These are phyloP conservation scores for Ophonus ardosiacus DNA, from an alignment of 2,888 invertebrate genomes.

Conservation along the genomic window DNA sequence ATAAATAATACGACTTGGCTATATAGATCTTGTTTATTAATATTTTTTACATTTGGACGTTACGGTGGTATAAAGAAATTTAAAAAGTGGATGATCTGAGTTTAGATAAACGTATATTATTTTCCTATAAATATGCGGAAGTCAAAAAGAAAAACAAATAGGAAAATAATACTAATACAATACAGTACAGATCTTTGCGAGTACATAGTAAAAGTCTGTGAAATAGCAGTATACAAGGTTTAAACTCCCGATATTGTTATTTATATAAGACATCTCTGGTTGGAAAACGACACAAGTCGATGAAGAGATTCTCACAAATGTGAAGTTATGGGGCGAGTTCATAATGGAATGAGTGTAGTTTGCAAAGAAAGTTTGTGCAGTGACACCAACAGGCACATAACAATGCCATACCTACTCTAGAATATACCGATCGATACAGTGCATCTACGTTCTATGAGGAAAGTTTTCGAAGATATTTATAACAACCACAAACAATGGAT, in stretches of 20 bases:
- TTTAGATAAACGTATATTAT: too few species aligned
- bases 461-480: too few species aligned
- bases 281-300: slow-evolving; percentile 11
- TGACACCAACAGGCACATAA: slow-evolving; percentile 14
- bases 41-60: too few species aligned
- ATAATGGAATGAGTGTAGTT: slow-evolving; percentile 37
- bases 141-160: too few species aligned
- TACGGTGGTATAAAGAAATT: too few species aligned
- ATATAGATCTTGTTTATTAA: too few species aligned
- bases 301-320: slow-evolving; percentile 21
- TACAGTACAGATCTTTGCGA: too few species aligned
- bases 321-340: slow-evolving; percentile 26
- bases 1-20: too few species aligned
- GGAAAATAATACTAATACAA: too few species aligned
- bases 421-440: neutral
- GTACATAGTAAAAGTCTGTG: neutral
- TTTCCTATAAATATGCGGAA: too few species aligned
- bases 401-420: neutral
- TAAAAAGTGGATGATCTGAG: too few species aligned
- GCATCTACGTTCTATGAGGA: slow-evolving; percentile 2
- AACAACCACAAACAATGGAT: too few species aligned
- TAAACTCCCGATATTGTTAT: neutral
- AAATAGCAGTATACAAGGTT: neutral
- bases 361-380: slow-evolving; percentile 26
- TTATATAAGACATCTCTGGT: neutral